Percentiles rank a stretch among this genome's conserved stretches.
Conservation (phyloP, 2,797 vertebrate species). For the Enteromius mattozi region DNA sequence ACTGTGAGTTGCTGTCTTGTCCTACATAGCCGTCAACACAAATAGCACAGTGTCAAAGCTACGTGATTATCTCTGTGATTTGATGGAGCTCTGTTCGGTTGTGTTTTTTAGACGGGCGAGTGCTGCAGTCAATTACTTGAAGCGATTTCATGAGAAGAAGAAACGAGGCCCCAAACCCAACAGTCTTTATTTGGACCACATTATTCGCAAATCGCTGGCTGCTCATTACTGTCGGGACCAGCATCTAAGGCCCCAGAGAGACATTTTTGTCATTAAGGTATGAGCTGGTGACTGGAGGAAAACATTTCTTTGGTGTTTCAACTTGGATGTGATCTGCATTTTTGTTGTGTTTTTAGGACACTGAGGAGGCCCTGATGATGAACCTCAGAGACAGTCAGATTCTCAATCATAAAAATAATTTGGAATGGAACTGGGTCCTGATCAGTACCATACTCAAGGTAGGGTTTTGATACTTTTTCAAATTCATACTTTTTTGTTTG, state of each 20-base stretch:
- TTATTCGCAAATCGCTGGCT: conserved; percentile 91
- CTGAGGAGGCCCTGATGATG: conserved; percentile 92
- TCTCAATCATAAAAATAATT: conserved; percentile 96
- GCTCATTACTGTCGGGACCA: conserved; percentile 89
- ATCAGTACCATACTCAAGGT: conserved; percentile 97
- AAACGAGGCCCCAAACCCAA: conserved; percentile 92
- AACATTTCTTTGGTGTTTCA: neutral
- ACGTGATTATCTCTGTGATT: neutral
- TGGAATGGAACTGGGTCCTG: conserved; percentile 98
- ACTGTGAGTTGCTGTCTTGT: conserved; percentile 80
- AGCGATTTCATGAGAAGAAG: conserved; percentile 98
- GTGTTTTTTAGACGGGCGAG: conserved; percentile 85
- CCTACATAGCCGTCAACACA: neutral
- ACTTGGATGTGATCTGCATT: neutral
- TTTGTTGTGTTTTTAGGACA: conserved; percentile 83
- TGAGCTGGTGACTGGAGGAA: neutral
- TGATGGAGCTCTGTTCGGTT: conserved; percentile 13
- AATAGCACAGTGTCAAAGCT: neutral
- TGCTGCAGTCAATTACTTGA: conserved; percentile 94
- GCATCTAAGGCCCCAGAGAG: conserved; percentile 87
- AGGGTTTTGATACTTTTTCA: neutral
- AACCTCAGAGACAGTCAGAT: conserved; percentile 96
- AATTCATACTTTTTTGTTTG: too few relatives aligned
- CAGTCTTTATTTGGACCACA: conserved; percentile 97
- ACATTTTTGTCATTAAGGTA: conserved; percentile 97